Conservation (phyloP, 1,140 invertebrate species). For the Nasonia giraulti region DNA sequence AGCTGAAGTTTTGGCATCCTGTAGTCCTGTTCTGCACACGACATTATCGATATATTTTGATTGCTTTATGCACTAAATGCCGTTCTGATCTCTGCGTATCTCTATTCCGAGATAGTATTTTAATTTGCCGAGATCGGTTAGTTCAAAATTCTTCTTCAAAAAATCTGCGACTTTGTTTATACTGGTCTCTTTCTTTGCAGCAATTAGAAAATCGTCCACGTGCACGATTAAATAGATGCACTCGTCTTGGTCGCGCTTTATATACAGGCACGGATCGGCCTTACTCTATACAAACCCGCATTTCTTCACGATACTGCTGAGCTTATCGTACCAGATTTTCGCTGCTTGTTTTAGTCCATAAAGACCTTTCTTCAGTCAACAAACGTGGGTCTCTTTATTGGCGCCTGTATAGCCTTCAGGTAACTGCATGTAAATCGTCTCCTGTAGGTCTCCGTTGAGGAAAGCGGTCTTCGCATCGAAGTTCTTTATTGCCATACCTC, state of each 20-base stretch:
- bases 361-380: background rate
- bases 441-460: conserved; percentile 1
- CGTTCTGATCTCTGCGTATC: background rate
- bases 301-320: background rate
- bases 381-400: background rate
- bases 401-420: background rate
- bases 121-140: background rate
- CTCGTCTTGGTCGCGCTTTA: conserved; percentile 21
- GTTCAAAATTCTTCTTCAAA: background rate
- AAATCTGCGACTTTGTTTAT: background rate
- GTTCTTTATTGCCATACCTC: background rate
- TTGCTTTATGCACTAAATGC: background rate
- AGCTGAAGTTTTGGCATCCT: background rate
- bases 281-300: background rate
- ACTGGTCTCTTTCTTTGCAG: background rate
- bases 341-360: conserved; percentile 17
- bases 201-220: background rate
- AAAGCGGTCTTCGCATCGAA: background rate
- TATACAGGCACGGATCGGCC: conserved; percentile 51
- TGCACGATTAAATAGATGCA: conserved; percentile 26
- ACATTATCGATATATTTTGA: background rate
- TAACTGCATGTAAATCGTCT: background rate
- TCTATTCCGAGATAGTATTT: too few relatives aligned
- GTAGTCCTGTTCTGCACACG: too few relatives aligned
- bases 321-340: background rate